Percentiles rank a stretch among this genome's conserved stretches.
Conservation (phyloP, 2,797 vertebrate species). For the Ptychobarbus kaznakovi region DNA sequence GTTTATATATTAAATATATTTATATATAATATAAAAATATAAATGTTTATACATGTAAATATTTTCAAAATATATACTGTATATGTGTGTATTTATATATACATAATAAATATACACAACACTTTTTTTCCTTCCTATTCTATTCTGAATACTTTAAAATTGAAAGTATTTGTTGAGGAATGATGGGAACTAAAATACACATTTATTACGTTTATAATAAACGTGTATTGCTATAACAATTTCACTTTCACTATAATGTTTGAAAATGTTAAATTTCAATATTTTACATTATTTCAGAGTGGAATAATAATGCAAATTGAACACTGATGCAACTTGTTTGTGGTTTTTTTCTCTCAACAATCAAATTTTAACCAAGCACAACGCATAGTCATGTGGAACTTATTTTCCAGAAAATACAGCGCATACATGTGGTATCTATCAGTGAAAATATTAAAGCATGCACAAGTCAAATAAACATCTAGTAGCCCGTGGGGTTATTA, state of each 20-base stretch:
- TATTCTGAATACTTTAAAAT: neutral
- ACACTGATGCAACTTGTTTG: neutral
- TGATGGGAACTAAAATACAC: neutral
- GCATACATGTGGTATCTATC: neutral
- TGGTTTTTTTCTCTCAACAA: neutral
- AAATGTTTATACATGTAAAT: too few relatives aligned
- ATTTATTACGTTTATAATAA: neutral
- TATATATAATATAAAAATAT: too few relatives aligned
- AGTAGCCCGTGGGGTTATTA: neutral
- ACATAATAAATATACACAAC: too few relatives aligned
- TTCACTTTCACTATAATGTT: neutral
- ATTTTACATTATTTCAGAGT: neutral
- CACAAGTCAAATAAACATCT: neutral
- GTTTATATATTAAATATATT: too few relatives aligned
- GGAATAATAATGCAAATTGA: neutral
- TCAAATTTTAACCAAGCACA: neutral
- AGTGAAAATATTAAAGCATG: neutral
- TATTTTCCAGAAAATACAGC: neutral
- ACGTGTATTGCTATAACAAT: too few relatives aligned
- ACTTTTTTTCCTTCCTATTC: neutral
- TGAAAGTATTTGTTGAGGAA: neutral
- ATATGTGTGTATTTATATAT: too few relatives aligned
- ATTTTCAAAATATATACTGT: too few relatives aligned
- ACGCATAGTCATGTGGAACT: neutral
- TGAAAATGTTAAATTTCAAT: neutral